phyloP scores from a whole-genome alignment of 53 echinoderm and acorn worm species.

The Arbacia lixula region DNA sequence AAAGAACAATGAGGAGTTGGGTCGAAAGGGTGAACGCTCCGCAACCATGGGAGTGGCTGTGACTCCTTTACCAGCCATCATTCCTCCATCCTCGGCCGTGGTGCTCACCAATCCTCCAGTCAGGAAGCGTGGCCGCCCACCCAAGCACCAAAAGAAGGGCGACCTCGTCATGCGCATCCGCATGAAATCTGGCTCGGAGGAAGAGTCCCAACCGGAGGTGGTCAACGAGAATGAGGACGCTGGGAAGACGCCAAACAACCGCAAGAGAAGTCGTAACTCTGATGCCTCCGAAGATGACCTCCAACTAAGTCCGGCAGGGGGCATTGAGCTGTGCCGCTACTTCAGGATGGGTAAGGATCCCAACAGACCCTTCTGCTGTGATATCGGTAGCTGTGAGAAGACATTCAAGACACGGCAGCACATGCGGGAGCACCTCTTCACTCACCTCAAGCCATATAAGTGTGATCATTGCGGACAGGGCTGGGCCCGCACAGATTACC shows the following conservation, averaged over 20 bases:
- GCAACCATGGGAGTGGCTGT: background rate
- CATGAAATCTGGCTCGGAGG: conserved; percentile 41
- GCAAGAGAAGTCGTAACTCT: background rate
- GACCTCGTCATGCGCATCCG: conserved; percentile 52
- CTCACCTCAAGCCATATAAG: conserved; percentile 93
- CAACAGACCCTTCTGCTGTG: conserved; percentile 76
- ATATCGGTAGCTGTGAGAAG: conserved; percentile 78
- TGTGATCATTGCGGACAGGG: conserved; percentile 88
- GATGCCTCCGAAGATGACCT: conserved; percentile 1
- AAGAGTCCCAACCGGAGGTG: background rate
- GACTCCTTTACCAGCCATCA: background rate
- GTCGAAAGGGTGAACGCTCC: too few species aligned
- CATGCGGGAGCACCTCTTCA: conserved; percentile 98
- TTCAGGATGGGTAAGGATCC: conserved; percentile 58
- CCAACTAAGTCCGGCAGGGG: conserved; percentile 20
- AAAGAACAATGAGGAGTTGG: conserved; percentile 16
- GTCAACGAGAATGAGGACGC: background rate
- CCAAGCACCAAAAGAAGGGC: conserved; percentile 33
- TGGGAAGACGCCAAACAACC: background rate
- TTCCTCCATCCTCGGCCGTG: background rate
- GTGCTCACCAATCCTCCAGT: background rate
- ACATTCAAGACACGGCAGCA: conserved; percentile 95
- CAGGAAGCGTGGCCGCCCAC: conserved; percentile 47
- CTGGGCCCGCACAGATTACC: conserved; percentile 94
- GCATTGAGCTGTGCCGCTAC: conserved; percentile 71